Evolutionary conservation across 2,113 vertebrate species (phyloP), one percentile per base, ranked within the genome.

Genomic region (Paedocypris sp.): DNA sequence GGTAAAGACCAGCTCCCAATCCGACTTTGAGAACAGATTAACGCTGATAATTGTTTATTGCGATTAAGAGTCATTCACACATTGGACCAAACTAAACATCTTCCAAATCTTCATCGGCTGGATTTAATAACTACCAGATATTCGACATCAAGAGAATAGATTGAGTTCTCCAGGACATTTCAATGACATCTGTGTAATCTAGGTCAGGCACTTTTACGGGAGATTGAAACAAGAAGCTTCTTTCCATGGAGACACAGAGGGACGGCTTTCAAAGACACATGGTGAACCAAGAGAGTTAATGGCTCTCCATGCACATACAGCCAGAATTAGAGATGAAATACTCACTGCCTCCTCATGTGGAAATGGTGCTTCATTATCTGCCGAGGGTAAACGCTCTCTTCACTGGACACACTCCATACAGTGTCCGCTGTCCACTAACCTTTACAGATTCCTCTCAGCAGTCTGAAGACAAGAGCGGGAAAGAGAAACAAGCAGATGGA

Each of bases 321-420:
- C n/a, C 3, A 15, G n/a, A 52, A 23, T 31, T 19, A 32, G 16
- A 61, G 42, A 26, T 38, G 23, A 58, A 66, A 60, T 39, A 77
- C 67, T 59, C 15, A 59, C 70, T 68, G 61, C 66, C 66, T 65
- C 70, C 57, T 68, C 65, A 68, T 72, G 25, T 56, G 62, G 43
- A 72, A 72, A 72, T 19, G 22, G 50, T 38, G 29, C 33, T 64
- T 42, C 66, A 72, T 72, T 45, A 57, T 65, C 49, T 46, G 45
- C 33, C 33, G 57, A 51, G 42, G 36, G 41, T 23, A 60, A 49
- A 52, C 22, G 35, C 26, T 50, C 31, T 57, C 59, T 62, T 71
- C 54, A 50, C 48, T 48, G 59, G 20, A 71, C 47, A 53, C 60
- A 25, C 47, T 52, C 48, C 50, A 33, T 16, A 46, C 46, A 18